These are phyloP conservation scores for Catalaphyllia jardinei DNA, from an alignment of 64 coral and sea anemone species.

Conservation along the genomic window DNA sequence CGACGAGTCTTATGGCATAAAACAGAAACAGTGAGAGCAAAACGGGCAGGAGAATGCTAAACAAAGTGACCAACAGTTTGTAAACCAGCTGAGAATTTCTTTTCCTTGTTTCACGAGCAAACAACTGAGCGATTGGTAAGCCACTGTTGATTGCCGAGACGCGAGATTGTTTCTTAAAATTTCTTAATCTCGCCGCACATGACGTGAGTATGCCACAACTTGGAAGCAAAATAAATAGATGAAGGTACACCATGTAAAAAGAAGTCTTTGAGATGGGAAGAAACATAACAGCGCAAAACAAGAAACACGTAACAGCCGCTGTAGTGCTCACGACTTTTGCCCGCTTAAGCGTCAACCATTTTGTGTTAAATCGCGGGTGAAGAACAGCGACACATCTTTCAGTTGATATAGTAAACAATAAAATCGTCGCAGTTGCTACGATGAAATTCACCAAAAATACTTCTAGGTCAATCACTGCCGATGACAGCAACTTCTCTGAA, in stretches of 20 bases:
- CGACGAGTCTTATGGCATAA: background rate
- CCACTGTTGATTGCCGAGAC: conserved; percentile 3
- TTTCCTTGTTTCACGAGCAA: conserved; percentile 1
- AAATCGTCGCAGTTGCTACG: conserved; percentile 1
- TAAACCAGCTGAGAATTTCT: conserved; percentile 14
- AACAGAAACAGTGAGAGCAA: background rate
- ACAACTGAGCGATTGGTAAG: background rate
- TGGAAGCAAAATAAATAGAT: conserved; percentile 14
- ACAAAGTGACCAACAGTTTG: conserved; percentile 4
- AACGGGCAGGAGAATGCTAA: conserved; percentile 10
- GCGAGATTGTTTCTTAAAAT: conserved; percentile 30
- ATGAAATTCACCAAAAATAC: background rate
- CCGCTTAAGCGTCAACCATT: conserved; percentile 7
- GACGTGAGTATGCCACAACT: background rate
- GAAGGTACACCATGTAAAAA: conserved; percentile 20
- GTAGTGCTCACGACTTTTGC: conserved; percentile 1
- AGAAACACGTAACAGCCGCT: background rate
- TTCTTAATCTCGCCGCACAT: conserved; percentile 3
- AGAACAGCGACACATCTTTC: background rate
- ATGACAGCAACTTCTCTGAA: background rate
- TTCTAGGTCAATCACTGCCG: conserved; percentile 1
- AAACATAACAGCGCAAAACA: conserved; percentile 1
- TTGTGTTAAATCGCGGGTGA: background rate
- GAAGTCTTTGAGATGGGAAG: background rate
- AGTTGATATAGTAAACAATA: conserved; percentile 6